Evolutionary conservation across 2,888 invertebrate species (phyloP), one percentile per base, ranked within the genome.

Genomic region (Andricus curvator): DNA sequence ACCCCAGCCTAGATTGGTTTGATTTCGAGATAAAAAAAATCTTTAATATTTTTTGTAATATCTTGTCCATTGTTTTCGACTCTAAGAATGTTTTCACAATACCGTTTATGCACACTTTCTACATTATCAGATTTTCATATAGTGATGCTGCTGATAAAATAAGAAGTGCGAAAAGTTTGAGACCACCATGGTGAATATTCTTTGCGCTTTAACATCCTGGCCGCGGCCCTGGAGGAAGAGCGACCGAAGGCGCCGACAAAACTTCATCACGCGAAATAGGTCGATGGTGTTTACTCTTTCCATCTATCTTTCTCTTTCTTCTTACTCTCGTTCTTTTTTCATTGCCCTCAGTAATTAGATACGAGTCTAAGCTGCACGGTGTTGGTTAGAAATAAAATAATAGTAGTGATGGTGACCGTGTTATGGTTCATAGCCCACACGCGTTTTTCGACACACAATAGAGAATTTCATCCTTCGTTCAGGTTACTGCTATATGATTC

Each of bases 251-350:
- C 78, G 81, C 77, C 76, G 77, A 62, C 66, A 67, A 82, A 80
- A 79, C 80, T 80, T 81, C 80, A 68, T 80, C 76, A 79, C 78
- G 80, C 67, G 64, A 68, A 37, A 33, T 65, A 77, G 60, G 68
- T 60, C 83, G 56, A 81, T 81, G 77, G 76, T 44, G 84, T 79
- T 81, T 83, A 83, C 78, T 83, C 81, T 81, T 81, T 80, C 79
- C 74, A 66, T 83, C 76, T 78, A 81, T 79, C 79, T 84, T 80
- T 79, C 78, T 68, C 80, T 79, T 80, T 79, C 78, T 65, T 80
- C 77, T 81, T 77, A 56, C 76, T 48, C 51, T 51, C 4, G 15
- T 67, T n/a, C 68, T 41, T 68, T 68, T 41, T 33, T n/a, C 9
- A 33, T 41, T 41, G 33, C 67, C 33, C 33, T 17, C 2, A 51